Evolutionary conservation across 2,888 invertebrate genomes (phyloP), one percentile per base, ranked within the genome.

Genomic region (Sipha maydis): DNA sequence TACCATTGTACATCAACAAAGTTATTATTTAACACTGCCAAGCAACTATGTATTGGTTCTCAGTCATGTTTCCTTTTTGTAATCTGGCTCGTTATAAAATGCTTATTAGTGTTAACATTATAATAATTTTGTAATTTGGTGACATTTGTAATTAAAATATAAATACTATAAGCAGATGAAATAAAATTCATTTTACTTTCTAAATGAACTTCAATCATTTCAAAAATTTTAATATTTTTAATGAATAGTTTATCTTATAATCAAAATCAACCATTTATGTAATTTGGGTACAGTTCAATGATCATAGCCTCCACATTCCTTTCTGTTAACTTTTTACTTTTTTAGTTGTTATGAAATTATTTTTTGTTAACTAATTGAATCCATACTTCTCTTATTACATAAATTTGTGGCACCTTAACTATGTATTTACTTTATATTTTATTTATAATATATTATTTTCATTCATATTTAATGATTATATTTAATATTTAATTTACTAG

Each of bases 21-120:
- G 61, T 48, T 76, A 76, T 48, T 67, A 67, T 54, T 71, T 3
- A 73, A 71, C 71, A 73, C 83, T 83, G 71, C 71, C 71, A 73
- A 73, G 34, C 71, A 25, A 54, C 1, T 31, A 54, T 73, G 0
- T 73, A 34, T 83, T 25, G 48, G 31, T 48, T 78, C 17, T 71
- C 14, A 21, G 21, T 71, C 7, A 31, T 31, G 31, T 9, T 54
- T 21, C 7, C 9, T 38, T 2, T 31, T 48, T 83, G 69, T 83
- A 31, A 41, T 34, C 31, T 31, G 9, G 17, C 28, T 34, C 34
- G 4, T 34, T 34, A 34, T 3, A 34, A 41, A 19, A 41, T 71
- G 25, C 31, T 31, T 25, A 83, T 48, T 28, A 31, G 19, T 41
- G 9, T 79, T 19, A 19, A n/a, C n/a, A 8, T 25, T 61, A n/a